A percentile compares a stretch with the other conserved stretches of the same genome.
Conservation (phyloP, 1,140 invertebrate genomes). For the Eumaeus atala region DNA sequence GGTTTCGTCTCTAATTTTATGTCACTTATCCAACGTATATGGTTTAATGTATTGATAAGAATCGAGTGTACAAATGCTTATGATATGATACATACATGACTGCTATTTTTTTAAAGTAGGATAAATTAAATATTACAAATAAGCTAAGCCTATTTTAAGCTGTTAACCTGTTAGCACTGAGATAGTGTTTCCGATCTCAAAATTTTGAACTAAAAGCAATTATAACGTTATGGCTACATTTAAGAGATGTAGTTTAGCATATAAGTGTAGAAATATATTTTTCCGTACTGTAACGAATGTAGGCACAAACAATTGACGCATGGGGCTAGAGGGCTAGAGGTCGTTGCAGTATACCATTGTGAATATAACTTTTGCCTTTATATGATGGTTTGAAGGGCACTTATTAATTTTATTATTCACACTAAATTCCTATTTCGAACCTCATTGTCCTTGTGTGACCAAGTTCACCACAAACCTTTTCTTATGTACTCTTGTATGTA, state of each 20-base stretch:
- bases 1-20: neutral
- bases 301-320: neutral
- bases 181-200: neutral
- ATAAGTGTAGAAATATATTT: slow-evolving; percentile 7
- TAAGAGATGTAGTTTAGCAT: neutral
- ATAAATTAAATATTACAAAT: neutral
- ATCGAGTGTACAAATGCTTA: slow-evolving; percentile 9
- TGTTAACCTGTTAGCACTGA: slow-evolving; percentile 3
- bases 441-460: no score
- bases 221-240: neutral
- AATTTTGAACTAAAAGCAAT: neutral
- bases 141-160: neutral
- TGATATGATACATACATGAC: slow-evolving; percentile 1
- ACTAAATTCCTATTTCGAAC: no score
- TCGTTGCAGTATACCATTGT: neutral
- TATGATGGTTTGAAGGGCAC: no score
- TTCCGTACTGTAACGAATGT: neutral
- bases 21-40: neutral
- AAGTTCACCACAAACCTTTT: no score
- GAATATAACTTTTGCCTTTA: no score
- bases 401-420: no score
- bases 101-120: slow-evolving; percentile 6
- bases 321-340: neutral
- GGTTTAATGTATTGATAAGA: neutral
- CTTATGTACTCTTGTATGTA: no score